Evolutionary conservation across 2,888 invertebrate genomes (phyloP), one percentile per base, ranked within the genome.

Genomic region (Yponomeuta evonymella): DNA sequence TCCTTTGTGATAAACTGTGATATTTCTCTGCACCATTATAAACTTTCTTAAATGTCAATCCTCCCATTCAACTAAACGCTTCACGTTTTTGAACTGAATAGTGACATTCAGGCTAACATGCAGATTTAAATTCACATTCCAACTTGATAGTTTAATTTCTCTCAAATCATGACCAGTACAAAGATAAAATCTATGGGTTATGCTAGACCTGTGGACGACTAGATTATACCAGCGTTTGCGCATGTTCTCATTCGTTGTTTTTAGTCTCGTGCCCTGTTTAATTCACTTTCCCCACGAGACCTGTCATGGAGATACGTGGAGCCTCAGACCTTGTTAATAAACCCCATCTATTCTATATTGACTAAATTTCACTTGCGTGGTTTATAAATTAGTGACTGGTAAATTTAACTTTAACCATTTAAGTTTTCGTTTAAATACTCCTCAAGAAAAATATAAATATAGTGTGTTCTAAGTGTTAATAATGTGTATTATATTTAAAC

Each of bases 251-350:
- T 58, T 58, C 51, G 15, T 58, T 58, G 51, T 58, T 58, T 58
- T 15, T 3, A 15, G 5, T 58, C 51, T 58, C 51, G 51, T 15
- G 51, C 5, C 15, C 15, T 15, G 5, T 58, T 15, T 15, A 58
- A 58, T 58, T 58, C 15, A 58, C 51, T 58, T 15, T 58, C 15
- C 51, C 15, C 30, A 29, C n/a, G 29, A 29, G 65, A 65, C n/a
- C 33, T 30, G 65, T 65, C 43, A 8, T 29, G 23, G 12, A 48
- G 48, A 76, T 75, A 76, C 15, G 12, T 58, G 51, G 51, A 58
- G 51, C 51, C 12, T 3, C 51, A 58, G 51, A 58, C 51, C 15
- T 12, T 3, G 2, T 58, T 12, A 12, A 15, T 5, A 3, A 58
- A 58, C 2, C 15, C 51, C 15, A 58, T 5, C 15, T 1, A 15